These are phyloP conservation scores for Ophthalmolycus amberensis DNA, from an alignment of 2,113 vertebrate genomes.

Conservation along the genomic window DNA sequence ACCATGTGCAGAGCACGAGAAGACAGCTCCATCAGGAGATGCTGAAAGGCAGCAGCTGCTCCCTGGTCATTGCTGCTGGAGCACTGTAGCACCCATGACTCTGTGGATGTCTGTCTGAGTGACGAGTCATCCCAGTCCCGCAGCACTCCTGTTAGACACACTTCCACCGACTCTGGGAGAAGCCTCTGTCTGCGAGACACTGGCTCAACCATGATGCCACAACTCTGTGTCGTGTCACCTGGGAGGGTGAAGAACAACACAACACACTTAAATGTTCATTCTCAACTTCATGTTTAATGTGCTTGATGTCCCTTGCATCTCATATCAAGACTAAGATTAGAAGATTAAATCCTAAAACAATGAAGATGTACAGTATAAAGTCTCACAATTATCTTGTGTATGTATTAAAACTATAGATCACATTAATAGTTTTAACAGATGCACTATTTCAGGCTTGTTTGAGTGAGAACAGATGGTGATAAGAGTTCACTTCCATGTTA, in stretches of 20 bases:
- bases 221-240: slow-evolving; percentile 77
- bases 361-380: not conserved
- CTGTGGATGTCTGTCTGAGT: slow-evolving; percentile 71
- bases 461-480: not conserved
- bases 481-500: not conserved
- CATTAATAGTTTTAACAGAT: not conserved
- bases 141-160: slow-evolving; percentile 85
- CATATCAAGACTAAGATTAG: not conserved
- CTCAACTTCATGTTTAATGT: not conserved
- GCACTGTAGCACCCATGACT: slow-evolving; percentile 87
- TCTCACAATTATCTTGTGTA: not conserved
- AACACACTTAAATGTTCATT: not conserved
- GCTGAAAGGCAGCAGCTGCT: slow-evolving; percentile 71
- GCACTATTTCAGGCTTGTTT: not conserved
- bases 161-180: slow-evolving; percentile 78
- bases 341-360: not conserved
- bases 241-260: slow-evolving; percentile 17
- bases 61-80: slow-evolving; percentile 35
- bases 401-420: slow-evolving; percentile 1
- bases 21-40: slow-evolving; percentile 80
- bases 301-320: not conserved
- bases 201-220: slow-evolving; percentile 85
- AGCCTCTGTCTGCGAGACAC: slow-evolving; percentile 82
- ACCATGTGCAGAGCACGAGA: slow-evolving; percentile 86
- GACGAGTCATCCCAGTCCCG: slow-evolving; percentile 76